Evolutionary conservation across 2,888 invertebrate genomes (phyloP).

Genomic region (Lysandra bellargus): DNA sequence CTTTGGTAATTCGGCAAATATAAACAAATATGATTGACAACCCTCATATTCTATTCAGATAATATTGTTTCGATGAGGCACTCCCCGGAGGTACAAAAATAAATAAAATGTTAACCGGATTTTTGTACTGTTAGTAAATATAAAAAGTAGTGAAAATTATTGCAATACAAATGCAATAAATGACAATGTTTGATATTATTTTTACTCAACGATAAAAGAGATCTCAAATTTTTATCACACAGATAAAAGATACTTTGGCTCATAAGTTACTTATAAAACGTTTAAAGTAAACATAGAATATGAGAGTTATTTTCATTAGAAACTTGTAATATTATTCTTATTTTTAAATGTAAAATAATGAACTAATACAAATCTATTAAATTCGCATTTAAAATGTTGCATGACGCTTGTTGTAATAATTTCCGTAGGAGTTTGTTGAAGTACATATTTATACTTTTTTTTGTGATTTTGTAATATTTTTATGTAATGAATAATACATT

Average conservation of each 20-base stretch:
- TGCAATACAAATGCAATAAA: neutral
- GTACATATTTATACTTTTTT: conserved; percentile 23
- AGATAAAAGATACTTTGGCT: neutral
- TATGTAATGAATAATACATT: conserved; percentile 23
- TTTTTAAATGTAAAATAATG: neutral
- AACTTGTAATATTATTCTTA: conserved; percentile 4
- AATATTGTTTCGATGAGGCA: neutral
- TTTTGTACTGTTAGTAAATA: neutral
- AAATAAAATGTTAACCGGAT: neutral
- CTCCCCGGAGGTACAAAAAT: neutral
- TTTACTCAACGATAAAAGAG: neutral
- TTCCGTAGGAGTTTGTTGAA: conserved; percentile 10
- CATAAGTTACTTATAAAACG: neutral
- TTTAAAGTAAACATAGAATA: conserved; percentile 12
- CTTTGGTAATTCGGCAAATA: conserved; percentile 45
- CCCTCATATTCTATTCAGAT: conserved; percentile 26
- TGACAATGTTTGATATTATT: conserved; percentile 3
- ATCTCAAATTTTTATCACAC: neutral
- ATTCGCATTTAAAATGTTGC: conserved; percentile 30
- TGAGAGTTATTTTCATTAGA: conserved; percentile 20
- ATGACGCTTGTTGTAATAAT: conserved; percentile 25
- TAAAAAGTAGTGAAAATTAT: neutral
- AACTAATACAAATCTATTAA: conserved; percentile 4
- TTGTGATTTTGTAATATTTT: conserved; percentile 24
- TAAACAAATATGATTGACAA: conserved; percentile 3